Base-by-base conservation (phyloP, 2,113 vertebrate species). In the Oncorhynchus tshawytscha region DNA sequence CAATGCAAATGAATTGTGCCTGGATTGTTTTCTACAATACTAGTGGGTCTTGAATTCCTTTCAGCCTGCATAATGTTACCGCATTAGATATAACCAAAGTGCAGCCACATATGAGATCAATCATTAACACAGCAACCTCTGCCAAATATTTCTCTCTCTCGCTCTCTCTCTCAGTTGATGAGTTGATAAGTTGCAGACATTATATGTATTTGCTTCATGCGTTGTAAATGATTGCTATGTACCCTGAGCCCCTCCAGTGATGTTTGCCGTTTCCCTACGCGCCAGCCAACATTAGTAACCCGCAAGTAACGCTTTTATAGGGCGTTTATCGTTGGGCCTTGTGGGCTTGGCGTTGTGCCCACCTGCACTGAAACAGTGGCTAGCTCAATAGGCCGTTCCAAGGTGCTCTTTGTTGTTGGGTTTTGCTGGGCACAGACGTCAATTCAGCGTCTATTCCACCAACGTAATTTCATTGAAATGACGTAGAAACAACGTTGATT, bases 211-310 rank as follows among this genome's bases (percentile, higher is more conserved):
- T 13, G 31, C 71, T 34, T 18, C 57, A 25, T 22, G 20, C 11
- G 16, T 45, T 59, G 54, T 64, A 60, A 73, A 73, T 73, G 13
- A 73, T 73, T 34, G 34, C 51, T 62, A n/a, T 16, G 71, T 59
- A 39, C 57, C 25, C 34, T 24, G 34, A 25, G 34, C 20, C 71
- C 39, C 29, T 62, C 39, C 60, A 64, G 71, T 39, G 59, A 64
- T 64, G 71, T 39, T 73, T 73, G 34, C 29, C 29, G 20, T 34
- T 54, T 54, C 51, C 51, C 51, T 54, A 54, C 51, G 51, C 15
- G 51, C 16, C 51, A 51, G 3, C 59, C 71, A 73, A 64, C 54
- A 39, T 62, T 39, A 57, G 27, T 57, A 73, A 73, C 27, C 59
- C 54, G 57, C 51, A 59, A 73, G 31, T 73, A 73, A 73, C 45